Evolutionary conservation across 2,113 vertebrate genomes (phyloP), one percentile per base, ranked within the genome.

Genomic region (Takifugu flavidus): DNA sequence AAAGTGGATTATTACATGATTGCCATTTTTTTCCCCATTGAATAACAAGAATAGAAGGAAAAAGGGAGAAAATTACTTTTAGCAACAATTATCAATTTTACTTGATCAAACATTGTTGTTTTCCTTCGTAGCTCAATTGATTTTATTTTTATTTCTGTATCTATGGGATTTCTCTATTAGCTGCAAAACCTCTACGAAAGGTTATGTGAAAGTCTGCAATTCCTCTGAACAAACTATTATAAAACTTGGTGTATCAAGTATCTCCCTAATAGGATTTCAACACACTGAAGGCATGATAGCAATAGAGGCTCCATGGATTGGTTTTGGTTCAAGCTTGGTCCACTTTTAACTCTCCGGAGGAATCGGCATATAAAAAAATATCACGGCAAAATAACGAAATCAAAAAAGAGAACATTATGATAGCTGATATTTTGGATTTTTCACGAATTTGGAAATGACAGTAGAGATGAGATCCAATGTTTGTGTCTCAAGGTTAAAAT

Each of bases 1-100:
- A 77, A 86, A 83, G 63, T 79, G 80, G 83, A 86, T 87, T 83
- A 85, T 82, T 77, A 75, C 57, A 67, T 65, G 77, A 81, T 82
- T 79, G 78, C 67, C 86, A 77, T 78, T 83, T 81, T 83, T 81
- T 79, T 82, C 68, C 79, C 84, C 74, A 70, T 52, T 25, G 0
- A 29, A 65, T 57, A 78, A 67, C 58, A 62, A 66, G 72, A 73
- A 77, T 55, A 72, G 42, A 70, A 73, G 53, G 26, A 6, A 56
- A 53, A 59, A 53, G 57, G 53, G 26, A 28, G 20, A 54, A 76
- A 73, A 56, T 42, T 31, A 31, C 67, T 70, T 5, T 0, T 31
- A 55, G 62, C 45, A 60, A 15, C 43, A 62, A 43, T 64, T 62
- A 57, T 70, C 20, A 59, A 75, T 76, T 53, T 20, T 25, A 72